Percentiles rank a stretch among this genome's conserved stretches.
Evolutionary conservation across 2,888 invertebrate genomes (phyloP).

Genomic region (Atrina japonica): DNA sequence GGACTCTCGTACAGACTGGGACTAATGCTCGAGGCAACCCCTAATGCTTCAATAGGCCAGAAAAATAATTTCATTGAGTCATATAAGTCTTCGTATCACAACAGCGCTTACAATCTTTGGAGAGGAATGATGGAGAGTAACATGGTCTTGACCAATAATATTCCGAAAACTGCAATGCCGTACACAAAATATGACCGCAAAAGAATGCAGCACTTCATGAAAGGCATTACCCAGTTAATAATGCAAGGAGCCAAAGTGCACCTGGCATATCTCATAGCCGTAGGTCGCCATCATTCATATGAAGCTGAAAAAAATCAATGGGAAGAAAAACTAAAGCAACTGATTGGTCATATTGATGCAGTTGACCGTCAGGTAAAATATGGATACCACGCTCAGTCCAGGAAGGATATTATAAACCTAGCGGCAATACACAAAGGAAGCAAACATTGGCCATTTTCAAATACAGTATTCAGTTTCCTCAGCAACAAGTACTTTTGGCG

Average conservation of each 20-base stretch:
- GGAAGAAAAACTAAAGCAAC: conserved; percentile 11
- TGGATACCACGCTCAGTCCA: not conserved
- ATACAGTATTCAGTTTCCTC: conserved; percentile 4
- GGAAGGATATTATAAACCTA: not conserved
- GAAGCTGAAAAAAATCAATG: not conserved
- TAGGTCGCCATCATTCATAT: not conserved
- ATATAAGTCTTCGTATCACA: not conserved
- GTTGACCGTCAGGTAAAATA: not conserved
- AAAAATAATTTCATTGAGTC: not conserved
- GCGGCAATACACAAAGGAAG: not conserved
- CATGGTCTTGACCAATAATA: not conserved
- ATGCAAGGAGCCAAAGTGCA: conserved; percentile 8
- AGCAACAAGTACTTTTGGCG: conserved; percentile 11
- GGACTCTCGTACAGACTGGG: conserved; percentile 2
- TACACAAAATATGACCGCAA: conserved; percentile 9
- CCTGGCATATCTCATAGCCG: not conserved
- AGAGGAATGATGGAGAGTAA: not conserved
- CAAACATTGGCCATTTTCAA: not conserved
- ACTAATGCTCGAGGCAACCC: not conserved
- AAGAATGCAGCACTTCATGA: conserved; percentile 8
- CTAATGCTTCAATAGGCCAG: not conserved
- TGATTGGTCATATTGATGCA: conserved; percentile 1
- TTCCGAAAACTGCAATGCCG: conserved; percentile 5
- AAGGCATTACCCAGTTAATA: not conserved
- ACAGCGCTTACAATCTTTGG: not conserved